Evolutionary conservation across 2,888 invertebrate genomes (phyloP).

Genomic region (Ectemnius continuus): DNA sequence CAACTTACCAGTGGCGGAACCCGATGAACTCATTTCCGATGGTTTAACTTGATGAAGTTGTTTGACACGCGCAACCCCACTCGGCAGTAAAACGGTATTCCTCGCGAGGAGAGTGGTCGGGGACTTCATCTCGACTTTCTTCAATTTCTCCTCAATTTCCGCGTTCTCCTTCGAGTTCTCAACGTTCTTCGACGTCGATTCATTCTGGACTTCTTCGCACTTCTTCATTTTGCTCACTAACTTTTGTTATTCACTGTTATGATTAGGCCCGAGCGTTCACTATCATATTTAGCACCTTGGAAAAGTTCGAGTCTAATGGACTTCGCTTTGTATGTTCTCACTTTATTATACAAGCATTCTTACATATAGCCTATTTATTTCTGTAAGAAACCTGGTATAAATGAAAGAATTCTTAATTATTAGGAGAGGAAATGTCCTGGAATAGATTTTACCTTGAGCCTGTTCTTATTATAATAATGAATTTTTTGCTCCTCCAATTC

Average conservation of each 20-base stretch:
- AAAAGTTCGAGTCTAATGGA: neutral
- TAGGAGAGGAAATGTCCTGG: too few relatives aligned
- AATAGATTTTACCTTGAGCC: too few relatives aligned
- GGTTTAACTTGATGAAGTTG: slow-evolving; percentile 52
- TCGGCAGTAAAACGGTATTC: slow-evolving; percentile 67
- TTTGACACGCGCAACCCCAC: slow-evolving; percentile 65
- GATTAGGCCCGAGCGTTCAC: neutral
- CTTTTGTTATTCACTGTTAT: neutral
- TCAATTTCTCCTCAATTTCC: slow-evolving; percentile 65
- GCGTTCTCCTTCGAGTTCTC: slow-evolving; percentile 11
- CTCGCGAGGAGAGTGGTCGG: slow-evolving; percentile 64
- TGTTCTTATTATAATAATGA: too few relatives aligned
- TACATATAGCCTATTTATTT: too few relatives aligned
- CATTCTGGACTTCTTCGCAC: neutral
- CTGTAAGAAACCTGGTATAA: too few relatives aligned
- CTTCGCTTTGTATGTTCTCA: too few relatives aligned
- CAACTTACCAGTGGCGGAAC: slow-evolving; percentile 74
- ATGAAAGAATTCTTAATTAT: too few relatives aligned
- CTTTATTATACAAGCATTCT: too few relatives aligned
- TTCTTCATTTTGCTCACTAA: slow-evolving; percentile 27
- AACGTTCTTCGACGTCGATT: slow-evolving; percentile 7
- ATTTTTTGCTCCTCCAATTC: too few relatives aligned
- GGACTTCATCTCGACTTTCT: slow-evolving; percentile 64
- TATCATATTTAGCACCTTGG: slow-evolving; percentile 8
- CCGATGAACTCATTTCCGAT: slow-evolving; percentile 52